Conservation (phyloP, 2,113 vertebrate genomes). For the Psophia crepitans region DNA sequence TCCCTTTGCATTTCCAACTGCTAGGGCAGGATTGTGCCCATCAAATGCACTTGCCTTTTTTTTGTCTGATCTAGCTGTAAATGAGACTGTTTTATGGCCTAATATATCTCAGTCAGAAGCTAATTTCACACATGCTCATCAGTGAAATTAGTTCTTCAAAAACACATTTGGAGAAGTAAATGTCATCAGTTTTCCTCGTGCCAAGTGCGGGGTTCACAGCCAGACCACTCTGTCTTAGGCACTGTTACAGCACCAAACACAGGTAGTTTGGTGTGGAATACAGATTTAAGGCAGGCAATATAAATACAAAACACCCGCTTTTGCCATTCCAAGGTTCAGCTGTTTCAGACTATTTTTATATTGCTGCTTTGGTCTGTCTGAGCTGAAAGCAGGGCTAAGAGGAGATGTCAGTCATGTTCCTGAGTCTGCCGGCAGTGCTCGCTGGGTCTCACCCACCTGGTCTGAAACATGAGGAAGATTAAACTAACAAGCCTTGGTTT, state of each 20-base stretch:
- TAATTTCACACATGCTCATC: slow-evolving; percentile 45
- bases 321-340: background rate
- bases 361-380: background rate
- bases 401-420: background rate
- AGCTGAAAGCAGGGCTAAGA: background rate
- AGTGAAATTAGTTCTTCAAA: slow-evolving; percentile 51
- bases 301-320: background rate
- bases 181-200: background rate
- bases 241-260: background rate
- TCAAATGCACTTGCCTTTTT: background rate
- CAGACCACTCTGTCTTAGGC: background rate
- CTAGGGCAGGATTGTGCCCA: background rate
- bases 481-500: background rate
- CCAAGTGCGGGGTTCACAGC: background rate
- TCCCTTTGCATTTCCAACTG: background rate
- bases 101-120: slow-evolving; percentile 34
- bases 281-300: background rate
- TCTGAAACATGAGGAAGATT: background rate
- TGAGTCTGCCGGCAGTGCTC: background rate
- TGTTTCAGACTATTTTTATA: background rate
- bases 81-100: slow-evolving; percentile 17
- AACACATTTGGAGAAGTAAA: slow-evolving; percentile 32
- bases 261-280: background rate
- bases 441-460: background rate
- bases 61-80: slow-evolving; percentile 30